Evolutionary conservation across 2,888 invertebrate species (phyloP).

Genomic region (Machimus rusticus): DNA sequence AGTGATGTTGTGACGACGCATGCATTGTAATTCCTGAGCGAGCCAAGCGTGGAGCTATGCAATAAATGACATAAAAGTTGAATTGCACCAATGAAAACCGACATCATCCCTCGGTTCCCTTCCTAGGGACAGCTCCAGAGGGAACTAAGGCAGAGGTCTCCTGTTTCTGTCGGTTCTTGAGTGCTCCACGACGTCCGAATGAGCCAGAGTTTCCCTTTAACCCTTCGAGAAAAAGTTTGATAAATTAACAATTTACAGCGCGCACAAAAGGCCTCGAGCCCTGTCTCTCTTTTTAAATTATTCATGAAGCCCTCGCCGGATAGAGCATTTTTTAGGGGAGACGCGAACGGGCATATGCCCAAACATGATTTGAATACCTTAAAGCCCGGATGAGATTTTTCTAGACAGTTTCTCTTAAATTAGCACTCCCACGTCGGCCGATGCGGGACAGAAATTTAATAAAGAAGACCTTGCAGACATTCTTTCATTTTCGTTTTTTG

Average conservation of each 20-base stretch:
- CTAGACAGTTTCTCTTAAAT: conserved; percentile 7
- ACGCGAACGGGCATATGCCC: neutral
- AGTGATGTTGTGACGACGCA: neutral
- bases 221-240: conserved; percentile 3
- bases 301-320: neutral
- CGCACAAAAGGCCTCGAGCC: neutral
- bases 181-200: neutral
- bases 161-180: neutral
- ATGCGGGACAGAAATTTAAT: conserved; percentile 14
- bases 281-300: conserved; percentile 10
- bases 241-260: conserved; percentile 19
- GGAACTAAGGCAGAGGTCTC: neutral
- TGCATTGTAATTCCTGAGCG: neutral
- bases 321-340: neutral
- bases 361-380: conserved; percentile 18
- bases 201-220: neutral
- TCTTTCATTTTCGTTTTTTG: neutral
- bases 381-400: conserved; percentile 5
- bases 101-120: neutral
- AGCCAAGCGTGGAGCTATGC: neutral
- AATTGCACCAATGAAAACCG: neutral
- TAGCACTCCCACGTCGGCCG: neutral
- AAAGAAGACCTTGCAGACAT: neutral
- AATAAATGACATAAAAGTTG: neutral
- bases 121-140: neutral